Base-by-base conservation (phyloP, 2,113 vertebrate species). In the Mustela lutreola region DNA sequence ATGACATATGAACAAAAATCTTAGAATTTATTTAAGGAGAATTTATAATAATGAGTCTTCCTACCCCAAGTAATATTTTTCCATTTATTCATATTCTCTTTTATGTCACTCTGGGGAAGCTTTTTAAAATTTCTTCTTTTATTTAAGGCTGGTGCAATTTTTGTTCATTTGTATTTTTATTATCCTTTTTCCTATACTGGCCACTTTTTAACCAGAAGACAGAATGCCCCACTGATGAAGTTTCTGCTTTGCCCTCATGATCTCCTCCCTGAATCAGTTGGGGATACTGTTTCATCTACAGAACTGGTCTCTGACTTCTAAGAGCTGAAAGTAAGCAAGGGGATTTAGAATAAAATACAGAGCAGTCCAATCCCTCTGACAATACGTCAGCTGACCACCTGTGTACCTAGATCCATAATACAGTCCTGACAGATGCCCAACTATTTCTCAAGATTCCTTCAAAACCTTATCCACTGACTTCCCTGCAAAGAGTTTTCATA, bases 321-420 rank as follows among this genome's bases (percentile, higher is more conserved):
- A 91, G 70, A 95, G 39, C 39, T 78, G 7, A 53, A 94, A 97
- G 45, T 48, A 89, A 14, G 26, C 36, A 75, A 1, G 48, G 31
- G 33, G n/a, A 71, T 50, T 93, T 36, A 94, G 65, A 94, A 76
- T n/a, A 79, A 87, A 93, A 39, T 53, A 90, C 53, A 88, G 28
- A 65, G 45, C 33, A 92, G 45, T n/a, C 42, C 36, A 42, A 2
- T 76, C 26, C 73, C 60, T 80, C 42, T 89, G 33, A 87, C 9
- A 62, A 94, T 48, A 63, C 48, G 56, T 89, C 4, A n/a, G 65
- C 60, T 84, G 26, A 91, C 78, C 42, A 97, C 8, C 12, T 36
- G 21, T 58, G 11, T 79, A 94, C 48, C 60, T 80, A 15, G 28
- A 87, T 76, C 50, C 67, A 94, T 33, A 91, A n/a, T 28, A 70